phyloP scores from a whole-genome alignment of 30 jellyfish, hydroid and myxozoan genomes.

The Mastigias papua region DNA sequence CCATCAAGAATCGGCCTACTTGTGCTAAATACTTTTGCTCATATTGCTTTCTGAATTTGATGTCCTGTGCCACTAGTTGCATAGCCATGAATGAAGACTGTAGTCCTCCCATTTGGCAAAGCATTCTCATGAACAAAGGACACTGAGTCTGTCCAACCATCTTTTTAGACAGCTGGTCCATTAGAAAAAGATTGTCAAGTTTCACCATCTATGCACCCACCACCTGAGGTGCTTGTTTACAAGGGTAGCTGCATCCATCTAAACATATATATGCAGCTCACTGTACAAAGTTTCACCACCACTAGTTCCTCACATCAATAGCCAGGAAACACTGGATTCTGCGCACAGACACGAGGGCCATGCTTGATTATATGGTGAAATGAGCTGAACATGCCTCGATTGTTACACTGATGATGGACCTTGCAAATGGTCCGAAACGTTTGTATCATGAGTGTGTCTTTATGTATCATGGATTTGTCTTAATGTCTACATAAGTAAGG shows the following conservation, averaged over 20 bases:
- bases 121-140: slow-evolving; percentile 5
- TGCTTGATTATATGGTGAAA: background rate
- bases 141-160: slow-evolving; percentile 25
- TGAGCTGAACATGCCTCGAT: too few species aligned
- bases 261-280: background rate
- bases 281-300: background rate
- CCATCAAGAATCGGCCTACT: background rate
- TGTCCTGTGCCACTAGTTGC: slow-evolving; percentile 5
- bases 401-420: too few species aligned
- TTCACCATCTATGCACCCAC: background rate
- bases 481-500: too few species aligned
- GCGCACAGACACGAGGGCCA: background rate
- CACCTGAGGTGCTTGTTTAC: background rate
- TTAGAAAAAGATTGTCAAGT: background rate
- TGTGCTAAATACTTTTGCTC: background rate
- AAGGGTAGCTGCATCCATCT: background rate
- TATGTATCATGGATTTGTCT: too few species aligned
- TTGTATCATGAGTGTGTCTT: too few species aligned
- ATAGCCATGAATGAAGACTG: slow-evolving; percentile 2
- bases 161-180: slow-evolving; percentile 19
- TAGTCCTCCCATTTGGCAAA: background rate
- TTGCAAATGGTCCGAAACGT: too few species aligned
- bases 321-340: background rate
- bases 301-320: background rate
- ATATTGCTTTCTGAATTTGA: background rate